Evolutionary conservation across 2,888 invertebrate species (phyloP).

Genomic region (Cremastobaeus sp.): DNA sequence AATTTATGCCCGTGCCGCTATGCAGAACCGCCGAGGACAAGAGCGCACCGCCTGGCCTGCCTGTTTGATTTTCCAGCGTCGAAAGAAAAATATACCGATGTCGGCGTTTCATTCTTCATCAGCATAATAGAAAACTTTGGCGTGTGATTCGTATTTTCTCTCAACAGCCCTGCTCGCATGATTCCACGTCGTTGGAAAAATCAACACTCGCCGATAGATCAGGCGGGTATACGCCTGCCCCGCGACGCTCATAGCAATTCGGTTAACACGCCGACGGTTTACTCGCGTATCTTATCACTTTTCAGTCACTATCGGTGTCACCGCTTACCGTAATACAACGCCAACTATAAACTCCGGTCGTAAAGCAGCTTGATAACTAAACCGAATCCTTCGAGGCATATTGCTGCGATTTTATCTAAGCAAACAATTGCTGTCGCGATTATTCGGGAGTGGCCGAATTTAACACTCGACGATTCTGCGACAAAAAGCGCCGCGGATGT

Average conservation of each 20-base stretch:
- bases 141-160: conserved; percentile 21
- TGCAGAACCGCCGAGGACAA: conserved; percentile 7
- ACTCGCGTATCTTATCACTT: conserved; percentile 18
- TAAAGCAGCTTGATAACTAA: conserved; percentile 24
- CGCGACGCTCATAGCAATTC: not conserved
- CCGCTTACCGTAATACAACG: conserved; percentile 14
- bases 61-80: conserved; percentile 47
- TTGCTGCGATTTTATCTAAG: conserved; percentile 19
- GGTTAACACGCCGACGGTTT: not conserved
- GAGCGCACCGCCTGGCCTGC: conserved; percentile 1
- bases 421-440: conserved; percentile 21
- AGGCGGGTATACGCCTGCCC: conserved; percentile 2
- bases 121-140: conserved; percentile 42
- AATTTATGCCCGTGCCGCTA: conserved; percentile 9
- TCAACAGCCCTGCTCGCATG: conserved; percentile 14
- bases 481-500: conserved; percentile 2
- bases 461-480: conserved; percentile 18
- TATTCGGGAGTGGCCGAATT: conserved; percentile 17
- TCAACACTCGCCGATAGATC: conserved; percentile 26
- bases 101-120: conserved; percentile 26
- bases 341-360: conserved; percentile 24
- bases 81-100: conserved; percentile 39
- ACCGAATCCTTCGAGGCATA: conserved; percentile 4
- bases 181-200: conserved; percentile 28
- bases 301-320: conserved; percentile 13